A percentile compares a stretch with the other conserved stretches of the same genome.
Evolutionary conservation across 2,113 vertebrate species (phyloP).

Genomic region (Pterocles burchelli): DNA sequence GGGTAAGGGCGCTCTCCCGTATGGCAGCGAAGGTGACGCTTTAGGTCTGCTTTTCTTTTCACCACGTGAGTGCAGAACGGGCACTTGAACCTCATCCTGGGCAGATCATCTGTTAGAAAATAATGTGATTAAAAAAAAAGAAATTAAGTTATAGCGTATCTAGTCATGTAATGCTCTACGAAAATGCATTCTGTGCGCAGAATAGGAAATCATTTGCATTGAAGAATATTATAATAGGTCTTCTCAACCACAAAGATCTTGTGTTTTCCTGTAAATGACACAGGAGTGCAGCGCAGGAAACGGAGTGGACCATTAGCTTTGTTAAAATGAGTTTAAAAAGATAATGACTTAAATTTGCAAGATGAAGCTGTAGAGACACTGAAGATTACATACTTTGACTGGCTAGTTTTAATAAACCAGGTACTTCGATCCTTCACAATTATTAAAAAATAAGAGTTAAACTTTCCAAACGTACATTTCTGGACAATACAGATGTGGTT

Average conservation of each 20-base stretch:
- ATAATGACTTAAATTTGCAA: not conserved
- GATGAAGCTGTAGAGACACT: not conserved
- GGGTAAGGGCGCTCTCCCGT: conserved; percentile 96
- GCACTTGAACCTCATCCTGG: conserved; percentile 94
- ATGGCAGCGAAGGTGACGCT: conserved; percentile 95
- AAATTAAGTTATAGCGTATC: not conserved
- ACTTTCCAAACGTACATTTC: not conserved
- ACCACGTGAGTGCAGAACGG: conserved; percentile 97
- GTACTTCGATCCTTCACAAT: not conserved
- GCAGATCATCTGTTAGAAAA: conserved; percentile 83
- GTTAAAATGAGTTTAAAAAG: not conserved
- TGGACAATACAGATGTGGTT: not conserved
- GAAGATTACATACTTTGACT: not conserved
- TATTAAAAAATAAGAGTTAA: not conserved
- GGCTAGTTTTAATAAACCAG: not conserved
- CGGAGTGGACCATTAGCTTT: accelerated
- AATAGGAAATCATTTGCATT: accelerated
- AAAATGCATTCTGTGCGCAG: not conserved
- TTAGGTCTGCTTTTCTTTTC: conserved; percentile 96
- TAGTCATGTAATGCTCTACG: not conserved
- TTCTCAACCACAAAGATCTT: not conserved
- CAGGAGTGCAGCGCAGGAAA: not conserved
- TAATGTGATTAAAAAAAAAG: not conserved
- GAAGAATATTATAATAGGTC: accelerated
- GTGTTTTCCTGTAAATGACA: not conserved